These are phyloP conservation scores for Prunella himalayana DNA, from an alignment of 2,113 vertebrate genomes.

Conservation along the genomic window DNA sequence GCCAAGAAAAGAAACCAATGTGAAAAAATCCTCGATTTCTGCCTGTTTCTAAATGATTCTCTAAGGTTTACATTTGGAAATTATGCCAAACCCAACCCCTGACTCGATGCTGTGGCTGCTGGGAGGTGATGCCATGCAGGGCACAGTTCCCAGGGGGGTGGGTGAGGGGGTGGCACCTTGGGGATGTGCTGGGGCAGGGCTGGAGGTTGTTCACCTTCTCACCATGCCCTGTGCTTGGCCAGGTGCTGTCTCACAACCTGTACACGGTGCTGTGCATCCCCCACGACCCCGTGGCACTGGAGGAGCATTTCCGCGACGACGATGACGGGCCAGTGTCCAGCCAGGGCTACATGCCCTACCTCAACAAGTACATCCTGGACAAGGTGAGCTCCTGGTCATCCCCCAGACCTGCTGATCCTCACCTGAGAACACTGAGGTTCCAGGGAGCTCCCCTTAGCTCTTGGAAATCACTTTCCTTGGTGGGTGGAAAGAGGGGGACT, in stretches of 20 bases:
- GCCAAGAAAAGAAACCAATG: neutral
- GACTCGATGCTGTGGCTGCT: fast-evolving
- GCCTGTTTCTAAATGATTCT: neutral
- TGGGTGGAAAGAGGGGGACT: neutral
- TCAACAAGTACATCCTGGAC: constrained; percentile 82
- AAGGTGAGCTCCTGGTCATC: constrained; percentile 65
- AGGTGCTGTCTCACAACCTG: constrained; percentile 95
- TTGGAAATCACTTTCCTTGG: neutral
- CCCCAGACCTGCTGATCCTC: neutral
- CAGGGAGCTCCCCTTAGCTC: neutral
- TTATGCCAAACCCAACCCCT: neutral
- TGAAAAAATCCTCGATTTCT: neutral
- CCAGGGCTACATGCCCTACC: constrained; percentile 98
- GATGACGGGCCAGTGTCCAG: constrained; percentile 93
- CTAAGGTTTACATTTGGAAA: neutral
- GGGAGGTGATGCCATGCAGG: neutral
- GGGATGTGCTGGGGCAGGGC: neutral
- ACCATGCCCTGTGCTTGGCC: neutral
- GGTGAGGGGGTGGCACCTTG: neutral
- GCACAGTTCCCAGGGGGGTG: neutral
- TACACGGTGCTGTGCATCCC: constrained; percentile 91
- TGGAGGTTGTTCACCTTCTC: neutral
- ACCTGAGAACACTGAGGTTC: fast-evolving
- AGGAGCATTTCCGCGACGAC: constrained; percentile 93
- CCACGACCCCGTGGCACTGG: constrained; percentile 90